phyloP scores from a whole-genome alignment of 1,140 invertebrate species.

The Lepeophtheirus salmonis region DNA sequence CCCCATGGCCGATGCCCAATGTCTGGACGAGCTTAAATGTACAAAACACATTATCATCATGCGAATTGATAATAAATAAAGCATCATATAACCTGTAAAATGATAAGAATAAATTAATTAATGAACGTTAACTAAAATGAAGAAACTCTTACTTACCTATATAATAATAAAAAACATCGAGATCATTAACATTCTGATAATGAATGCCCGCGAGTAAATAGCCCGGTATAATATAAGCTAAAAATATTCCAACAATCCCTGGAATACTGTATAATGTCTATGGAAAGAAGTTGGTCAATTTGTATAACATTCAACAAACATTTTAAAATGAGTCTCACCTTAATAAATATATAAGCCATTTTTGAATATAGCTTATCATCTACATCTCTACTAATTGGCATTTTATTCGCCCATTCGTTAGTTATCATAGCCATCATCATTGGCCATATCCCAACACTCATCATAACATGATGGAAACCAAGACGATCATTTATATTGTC shows the following conservation, averaged over 20 bases:
- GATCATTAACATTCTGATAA: not conserved
- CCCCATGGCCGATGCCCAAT: constrained; percentile 35
- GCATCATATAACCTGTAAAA: constrained; percentile 46
- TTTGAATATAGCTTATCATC: constrained; percentile 54
- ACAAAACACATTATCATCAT: constrained; percentile 46
- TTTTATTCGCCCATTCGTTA: constrained; percentile 44
- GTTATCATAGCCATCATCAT: constrained; percentile 44
- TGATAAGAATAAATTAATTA: constrained; percentile 20
- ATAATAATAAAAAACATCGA: not conserved
- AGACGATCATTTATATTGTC: constrained; percentile 36
- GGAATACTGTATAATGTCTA: constrained; percentile 13
- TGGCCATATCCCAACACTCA: constrained; percentile 55
- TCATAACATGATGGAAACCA: constrained; percentile 62
- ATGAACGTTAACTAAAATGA: constrained; percentile 17
- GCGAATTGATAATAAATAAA: constrained; percentile 51
- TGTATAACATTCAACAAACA: not conserved
- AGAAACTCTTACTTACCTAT: constrained; percentile 4
- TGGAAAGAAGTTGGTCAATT: not conserved
- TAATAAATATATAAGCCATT: constrained; percentile 51
- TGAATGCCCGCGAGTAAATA: constrained; percentile 1
- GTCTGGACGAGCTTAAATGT: constrained; percentile 38
- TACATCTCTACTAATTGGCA: constrained; percentile 53
- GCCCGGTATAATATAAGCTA: not conserved
- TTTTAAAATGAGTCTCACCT: constrained; percentile 32
- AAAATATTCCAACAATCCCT: not conserved